Base-by-base conservation (phyloP, 2,113 vertebrate species). In the Corynorhinus townsendii region DNA sequence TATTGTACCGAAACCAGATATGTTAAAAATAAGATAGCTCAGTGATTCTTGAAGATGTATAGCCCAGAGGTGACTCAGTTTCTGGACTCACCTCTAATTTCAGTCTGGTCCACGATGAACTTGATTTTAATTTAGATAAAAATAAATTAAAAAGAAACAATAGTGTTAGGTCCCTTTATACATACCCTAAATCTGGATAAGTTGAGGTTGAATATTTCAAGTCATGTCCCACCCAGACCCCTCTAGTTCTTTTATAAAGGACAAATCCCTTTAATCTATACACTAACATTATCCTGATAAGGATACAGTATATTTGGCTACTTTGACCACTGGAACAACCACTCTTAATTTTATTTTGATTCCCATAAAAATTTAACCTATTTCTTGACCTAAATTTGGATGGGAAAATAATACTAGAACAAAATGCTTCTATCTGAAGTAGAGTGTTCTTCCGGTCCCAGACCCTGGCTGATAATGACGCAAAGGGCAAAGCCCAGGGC, bases 341-440 rank as follows among this genome's bases (percentile, higher is more conserved):
- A 62, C 43, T 45, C 3, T 66, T 49, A 17, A 56, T 90, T 79
- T 89, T 73, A 68, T 75, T 75, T 80, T 88, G 77, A 84, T 95
- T 93, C 59, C 3, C 54, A 45, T 95, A 93, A 97, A 94, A 95
- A 87, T 90, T 62, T 12, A 96, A 95, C 45, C 86, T 91, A 69
- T 77, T 4, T 71, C 62, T 16, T 90, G 86, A 90, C 68, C 81
- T 96, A 95, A 75, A 91, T 69, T 54, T 89, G 89, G 91, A 88
- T 91, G 93, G 92, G 84, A 96, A 97, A 91, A 40, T 43, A 94
- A 4, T 64, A 79, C 75, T 54, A 45, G 86, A 45, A 94, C 59
- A 87, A 92, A 86, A 47, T n/a, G 71, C 7, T 83, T 89, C 40
- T 80, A 38, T 93, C 71, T 97, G 97, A 93, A 97, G 40, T 7